phyloP scores from a whole-genome alignment of 2,113 vertebrate species.

The Hippolais icterina region DNA sequence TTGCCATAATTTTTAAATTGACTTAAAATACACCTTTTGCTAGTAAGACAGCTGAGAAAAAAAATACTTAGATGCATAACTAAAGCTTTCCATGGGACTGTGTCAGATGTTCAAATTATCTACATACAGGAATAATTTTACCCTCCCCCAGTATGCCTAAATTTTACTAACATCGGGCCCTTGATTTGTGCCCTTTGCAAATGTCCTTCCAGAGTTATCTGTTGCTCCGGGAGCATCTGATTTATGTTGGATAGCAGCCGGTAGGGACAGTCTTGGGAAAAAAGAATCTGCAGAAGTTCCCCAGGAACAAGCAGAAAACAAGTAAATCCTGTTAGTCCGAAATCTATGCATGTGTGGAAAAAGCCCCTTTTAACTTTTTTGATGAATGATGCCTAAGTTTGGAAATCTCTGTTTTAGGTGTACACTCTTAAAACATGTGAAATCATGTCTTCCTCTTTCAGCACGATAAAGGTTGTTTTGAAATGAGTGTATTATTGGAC shows the following conservation, averaged over 20 bases:
- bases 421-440: constrained; percentile 52
- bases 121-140: background rate
- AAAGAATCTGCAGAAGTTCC: constrained; percentile 24
- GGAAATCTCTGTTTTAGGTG: constrained; percentile 29
- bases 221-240: constrained; percentile 53
- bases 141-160: background rate
- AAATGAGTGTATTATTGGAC: background rate
- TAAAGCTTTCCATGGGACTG: background rate
- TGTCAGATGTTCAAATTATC: background rate
- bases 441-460: constrained; percentile 8
- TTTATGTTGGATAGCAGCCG: constrained; percentile 69
- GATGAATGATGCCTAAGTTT: constrained; percentile 43
- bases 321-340: constrained; percentile 54
- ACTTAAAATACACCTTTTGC: background rate
- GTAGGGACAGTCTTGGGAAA: constrained; percentile 53
- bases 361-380: constrained; percentile 62
- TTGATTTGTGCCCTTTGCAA: constrained; percentile 9
- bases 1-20: constrained; percentile 19
- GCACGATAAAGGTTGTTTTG: background rate
- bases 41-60: background rate
- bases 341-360: background rate
- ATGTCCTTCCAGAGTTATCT: constrained; percentile 45
- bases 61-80: background rate
- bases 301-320: constrained; percentile 48
- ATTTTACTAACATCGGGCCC: background rate